phyloP scores from a whole-genome alignment of 2,888 invertebrate species.

The Steinernema hermaphroditum region DNA sequence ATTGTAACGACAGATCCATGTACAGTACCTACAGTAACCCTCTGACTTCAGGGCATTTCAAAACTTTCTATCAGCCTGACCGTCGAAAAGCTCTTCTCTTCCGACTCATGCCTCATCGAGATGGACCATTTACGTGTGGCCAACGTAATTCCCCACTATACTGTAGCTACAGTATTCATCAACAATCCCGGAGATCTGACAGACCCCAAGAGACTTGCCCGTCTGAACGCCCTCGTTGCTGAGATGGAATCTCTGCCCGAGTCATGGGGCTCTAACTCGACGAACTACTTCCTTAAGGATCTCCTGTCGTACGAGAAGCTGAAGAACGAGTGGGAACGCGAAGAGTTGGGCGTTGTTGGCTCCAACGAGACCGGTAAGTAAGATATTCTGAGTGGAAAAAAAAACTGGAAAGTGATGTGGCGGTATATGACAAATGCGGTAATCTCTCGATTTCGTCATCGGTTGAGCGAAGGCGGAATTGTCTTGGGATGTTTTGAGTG shows the following conservation, averaged over 20 bases:
- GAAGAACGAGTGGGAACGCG: conserved; percentile 19
- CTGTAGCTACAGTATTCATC: conserved; percentile 52
- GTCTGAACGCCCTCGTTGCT: conserved; percentile 48
- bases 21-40: conserved; percentile 13
- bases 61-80: conserved; percentile 45
- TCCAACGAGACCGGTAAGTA: conserved; percentile 23
- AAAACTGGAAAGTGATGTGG: not conserved
- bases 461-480: conserved; percentile 4
- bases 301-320: conserved; percentile 12
- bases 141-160: conserved; percentile 43
- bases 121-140: conserved; percentile 42
- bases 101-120: conserved; percentile 46
- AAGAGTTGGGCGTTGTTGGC: conserved; percentile 5
- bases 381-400: not conserved
- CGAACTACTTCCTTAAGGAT: conserved; percentile 47
- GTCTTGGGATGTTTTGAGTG: conserved; percentile 20
- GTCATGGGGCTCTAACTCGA: conserved; percentile 54
- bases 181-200: conserved; percentile 54
- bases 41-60: conserved; percentile 39
- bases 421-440: not conserved
- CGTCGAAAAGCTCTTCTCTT: conserved; percentile 44
- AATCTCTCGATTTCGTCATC: not conserved
- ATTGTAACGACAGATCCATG: conserved; percentile 33
- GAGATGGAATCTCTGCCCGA: conserved; percentile 56
- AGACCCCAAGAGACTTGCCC: conserved; percentile 44